phyloP scores from a whole-genome alignment of 1,140 invertebrate genomes.

The Hylyphantes graminicola region DNA sequence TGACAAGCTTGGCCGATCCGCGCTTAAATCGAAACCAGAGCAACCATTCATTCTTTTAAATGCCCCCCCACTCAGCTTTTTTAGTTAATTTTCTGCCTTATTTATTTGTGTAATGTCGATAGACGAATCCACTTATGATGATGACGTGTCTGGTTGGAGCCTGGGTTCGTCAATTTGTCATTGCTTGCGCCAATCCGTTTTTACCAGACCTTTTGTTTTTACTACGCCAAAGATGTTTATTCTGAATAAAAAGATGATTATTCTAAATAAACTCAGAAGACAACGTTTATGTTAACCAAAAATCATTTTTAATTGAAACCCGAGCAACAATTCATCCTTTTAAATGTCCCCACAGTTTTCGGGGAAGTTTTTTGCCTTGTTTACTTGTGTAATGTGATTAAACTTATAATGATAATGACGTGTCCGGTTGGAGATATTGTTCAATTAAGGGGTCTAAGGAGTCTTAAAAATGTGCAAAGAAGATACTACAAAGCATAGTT shows the following conservation, averaged over 20 bases:
- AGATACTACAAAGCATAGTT: too few relatives aligned
- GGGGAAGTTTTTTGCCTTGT: background rate
- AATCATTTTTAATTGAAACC: too few relatives aligned
- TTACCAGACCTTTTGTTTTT: too few relatives aligned
- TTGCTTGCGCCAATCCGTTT: too few relatives aligned
- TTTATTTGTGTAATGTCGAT: constrained; percentile 39
- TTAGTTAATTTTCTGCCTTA: constrained; percentile 35
- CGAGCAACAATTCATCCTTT: background rate
- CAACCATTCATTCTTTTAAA: constrained; percentile 41
- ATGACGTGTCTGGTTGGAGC: background rate
- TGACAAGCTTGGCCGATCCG: constrained; percentile 30
- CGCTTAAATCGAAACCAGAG: constrained; percentile 42
- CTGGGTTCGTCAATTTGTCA: too few relatives aligned
- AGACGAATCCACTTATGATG: constrained; percentile 17
- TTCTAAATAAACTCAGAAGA: too few relatives aligned
- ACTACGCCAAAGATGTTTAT: too few relatives aligned
- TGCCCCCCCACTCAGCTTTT: constrained; percentile 42
- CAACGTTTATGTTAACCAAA: too few relatives aligned
- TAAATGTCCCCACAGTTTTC: background rate
- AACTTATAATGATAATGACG: background rate
- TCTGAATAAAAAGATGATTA: too few relatives aligned
- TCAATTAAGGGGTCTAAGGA: too few relatives aligned
- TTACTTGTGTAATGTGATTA: background rate
- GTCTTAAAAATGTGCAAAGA: too few relatives aligned
- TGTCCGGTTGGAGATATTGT: too few relatives aligned